These are phyloP conservation scores for Chrysemys picta DNA, from an alignment of 2,113 vertebrate species.

Conservation along the genomic window DNA sequence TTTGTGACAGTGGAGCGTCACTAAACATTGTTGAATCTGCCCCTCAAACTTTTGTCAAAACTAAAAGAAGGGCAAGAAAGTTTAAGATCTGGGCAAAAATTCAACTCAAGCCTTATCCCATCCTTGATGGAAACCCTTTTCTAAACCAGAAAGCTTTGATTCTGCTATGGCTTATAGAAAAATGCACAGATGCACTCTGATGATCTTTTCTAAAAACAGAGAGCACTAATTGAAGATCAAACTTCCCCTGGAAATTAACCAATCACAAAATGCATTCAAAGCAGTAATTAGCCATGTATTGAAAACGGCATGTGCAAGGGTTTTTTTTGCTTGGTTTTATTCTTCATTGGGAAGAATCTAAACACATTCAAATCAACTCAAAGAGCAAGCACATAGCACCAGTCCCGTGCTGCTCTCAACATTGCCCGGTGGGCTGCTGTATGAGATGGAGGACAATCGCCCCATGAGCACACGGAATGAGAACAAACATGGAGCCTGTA, in stretches of 20 bases:
- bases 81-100: accelerated
- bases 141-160: background rate
- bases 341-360: background rate
- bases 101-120: background rate
- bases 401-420: accelerated
- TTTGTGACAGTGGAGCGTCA: background rate
- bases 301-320: background rate
- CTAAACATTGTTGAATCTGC: background rate
- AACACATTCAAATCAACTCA: background rate
- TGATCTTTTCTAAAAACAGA: background rate
- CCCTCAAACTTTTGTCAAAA: background rate
- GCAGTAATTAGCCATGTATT: background rate
- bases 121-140: background rate
- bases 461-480: background rate
- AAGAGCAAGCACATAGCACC: accelerated
- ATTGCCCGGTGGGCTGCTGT: accelerated
- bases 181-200: background rate
- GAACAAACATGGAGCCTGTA: background rate
- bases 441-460: background rate
- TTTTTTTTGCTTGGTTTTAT: background rate
- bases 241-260: background rate
- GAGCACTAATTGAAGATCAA: background rate
- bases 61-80: background rate
- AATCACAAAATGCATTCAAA: accelerated
- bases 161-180: background rate